Evolutionary conservation across 2,888 invertebrate genomes (phyloP), one percentile per base, ranked within the genome.

Genomic region (Zelleria hepariella): DNA sequence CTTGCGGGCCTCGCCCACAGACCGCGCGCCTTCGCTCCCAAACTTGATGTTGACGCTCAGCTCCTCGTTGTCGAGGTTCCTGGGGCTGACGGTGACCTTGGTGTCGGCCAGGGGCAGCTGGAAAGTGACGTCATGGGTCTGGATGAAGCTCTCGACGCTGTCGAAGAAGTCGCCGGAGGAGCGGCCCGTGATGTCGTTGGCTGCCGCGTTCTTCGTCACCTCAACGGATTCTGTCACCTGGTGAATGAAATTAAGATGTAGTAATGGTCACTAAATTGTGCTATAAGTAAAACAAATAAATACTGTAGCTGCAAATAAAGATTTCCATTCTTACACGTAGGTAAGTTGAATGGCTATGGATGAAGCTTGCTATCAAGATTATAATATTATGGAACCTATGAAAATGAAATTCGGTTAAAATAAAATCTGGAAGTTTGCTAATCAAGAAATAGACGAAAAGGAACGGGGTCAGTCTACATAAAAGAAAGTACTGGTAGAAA

Each of bases 51-150:
- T 94, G 59, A 96, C 83, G 75, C 91, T 92, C 61, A 96, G 81
- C 80, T 95, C 93, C 69, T 95, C 94, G 63, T 92, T 91, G 74
- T 94, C 94, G 65, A 96, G 87, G 81, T 94, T 94, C 69, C 94
- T 92, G 10, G 95, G 93, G 77, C 94, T 94, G 61, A 96, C 91
- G 63, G 94, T 94, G 66, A 96, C 91, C 71, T 92, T 91, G 64
- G 93, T 91, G 68, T 93, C 94, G 57, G 91, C 92, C 63, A 93
- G 77, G 20, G 95, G 95, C 66, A 95, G 78, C 72, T 93, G 92
- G 86, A 95, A 93, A 70, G 93, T 93, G 57, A 95, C 93, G 77
- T 95, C 95, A 73, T 95, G 95, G 62, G 92, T 92, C 70, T 93
- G 91, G 66, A 96, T 90, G 78, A 93, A 95, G 74, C 89, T 91